Evolutionary conservation across 2,888 invertebrate genomes (phyloP).

Genomic region (Pollenia amentaria): DNA sequence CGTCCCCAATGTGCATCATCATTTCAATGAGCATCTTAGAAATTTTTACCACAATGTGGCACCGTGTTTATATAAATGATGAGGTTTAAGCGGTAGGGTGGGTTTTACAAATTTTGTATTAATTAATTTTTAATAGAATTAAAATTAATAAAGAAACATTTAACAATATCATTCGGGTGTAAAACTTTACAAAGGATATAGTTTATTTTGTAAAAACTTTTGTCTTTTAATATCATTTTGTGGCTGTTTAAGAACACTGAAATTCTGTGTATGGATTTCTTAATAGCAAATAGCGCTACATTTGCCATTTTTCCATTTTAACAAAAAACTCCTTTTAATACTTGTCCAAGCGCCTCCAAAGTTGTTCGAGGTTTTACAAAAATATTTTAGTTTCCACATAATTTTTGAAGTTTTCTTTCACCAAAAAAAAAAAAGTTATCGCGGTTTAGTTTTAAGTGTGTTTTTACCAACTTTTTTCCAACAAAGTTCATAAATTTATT

Average conservation of each 20-base stretch:
- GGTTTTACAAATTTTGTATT: background rate
- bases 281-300: too few relatives aligned
- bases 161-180: background rate
- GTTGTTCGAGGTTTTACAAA: background rate
- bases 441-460: constrained; percentile 49
- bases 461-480: constrained; percentile 41
- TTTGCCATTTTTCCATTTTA: too few relatives aligned
- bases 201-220: background rate
- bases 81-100: background rate
- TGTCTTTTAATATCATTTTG: background rate
- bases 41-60: constrained; percentile 44
- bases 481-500: background rate
- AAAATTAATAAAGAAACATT: background rate
- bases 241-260: too few relatives aligned
- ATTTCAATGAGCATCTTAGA: constrained; percentile 38
- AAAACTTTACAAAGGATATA: background rate
- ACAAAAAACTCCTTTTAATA: too few relatives aligned
- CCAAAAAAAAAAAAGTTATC: constrained; percentile 7
- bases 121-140: constrained; percentile 36
- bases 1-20: background rate
- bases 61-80: constrained; percentile 12
- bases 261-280: too few relatives aligned
- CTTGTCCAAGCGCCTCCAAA: background rate
- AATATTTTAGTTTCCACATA: background rate
- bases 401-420: background rate